Conservation (phyloP, 2,113 vertebrate species). For the Odobenus rosmarus region DNA sequence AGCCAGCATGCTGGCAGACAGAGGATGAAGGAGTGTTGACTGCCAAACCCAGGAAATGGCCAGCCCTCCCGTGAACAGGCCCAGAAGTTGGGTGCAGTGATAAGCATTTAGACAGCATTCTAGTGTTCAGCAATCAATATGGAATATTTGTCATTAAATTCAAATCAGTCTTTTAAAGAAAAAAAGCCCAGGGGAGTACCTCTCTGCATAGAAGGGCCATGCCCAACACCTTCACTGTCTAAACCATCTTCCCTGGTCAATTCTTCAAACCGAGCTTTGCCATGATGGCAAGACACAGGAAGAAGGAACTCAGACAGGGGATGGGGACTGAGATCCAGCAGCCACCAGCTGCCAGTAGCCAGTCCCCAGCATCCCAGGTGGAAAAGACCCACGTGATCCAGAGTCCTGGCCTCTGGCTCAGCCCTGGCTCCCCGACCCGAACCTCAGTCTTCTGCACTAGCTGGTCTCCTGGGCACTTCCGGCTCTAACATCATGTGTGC, state of each 20-base stretch:
- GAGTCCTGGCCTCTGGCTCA: neutral
- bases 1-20: neutral
- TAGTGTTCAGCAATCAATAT: neutral
- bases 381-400: neutral
- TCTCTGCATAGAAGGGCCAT: neutral
- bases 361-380: neutral
- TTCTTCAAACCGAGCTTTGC: neutral
- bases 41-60: neutral
- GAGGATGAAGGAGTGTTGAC: neutral
- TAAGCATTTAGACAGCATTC: neutral
- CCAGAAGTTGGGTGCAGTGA: neutral
- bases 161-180: neutral
- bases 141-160: slow-evolving; percentile 32
- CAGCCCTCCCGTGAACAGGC: neutral
- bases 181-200: neutral
- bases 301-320: neutral
- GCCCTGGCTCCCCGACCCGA: neutral
- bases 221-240: neutral
- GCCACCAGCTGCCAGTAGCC: neutral
- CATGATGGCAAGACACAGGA: neutral
- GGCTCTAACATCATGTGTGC: accelerated
- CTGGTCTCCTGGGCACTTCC: neutral
- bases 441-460: neutral
- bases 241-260: neutral
- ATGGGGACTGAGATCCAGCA: neutral